These are phyloP conservation scores for Branchinecta sandiegonensis DNA, from an alignment of 2,888 invertebrate species.

Conservation along the genomic window DNA sequence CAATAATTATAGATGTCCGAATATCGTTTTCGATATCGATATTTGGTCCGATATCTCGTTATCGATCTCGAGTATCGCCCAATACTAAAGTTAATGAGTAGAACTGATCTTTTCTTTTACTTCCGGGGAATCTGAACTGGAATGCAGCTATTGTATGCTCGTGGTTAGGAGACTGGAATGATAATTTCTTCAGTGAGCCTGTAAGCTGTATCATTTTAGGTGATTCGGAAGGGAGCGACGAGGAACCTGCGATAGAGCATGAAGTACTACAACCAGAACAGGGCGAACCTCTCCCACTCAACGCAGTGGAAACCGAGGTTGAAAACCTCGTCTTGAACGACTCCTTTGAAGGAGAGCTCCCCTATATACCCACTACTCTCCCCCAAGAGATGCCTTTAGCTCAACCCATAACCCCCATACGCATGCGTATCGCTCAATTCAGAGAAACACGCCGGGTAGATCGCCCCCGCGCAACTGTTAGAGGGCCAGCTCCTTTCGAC, in stretches of 20 bases:
- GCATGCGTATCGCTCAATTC: conserved; percentile 40
- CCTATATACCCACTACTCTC: conserved; percentile 76
- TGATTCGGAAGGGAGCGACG: conserved; percentile 2
- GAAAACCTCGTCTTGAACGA: conserved; percentile 53
- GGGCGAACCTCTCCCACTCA: neutral
- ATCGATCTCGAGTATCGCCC: too few species aligned
- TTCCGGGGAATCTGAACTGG: too few species aligned
- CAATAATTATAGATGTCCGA: too few species aligned
- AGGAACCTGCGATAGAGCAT: neutral
- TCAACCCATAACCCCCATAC: conserved; percentile 63
- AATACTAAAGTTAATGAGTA: too few species aligned
- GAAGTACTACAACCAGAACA: neutral
- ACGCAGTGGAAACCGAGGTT: conserved; percentile 25
- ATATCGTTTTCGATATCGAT: too few species aligned
- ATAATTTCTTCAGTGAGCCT: too few species aligned
- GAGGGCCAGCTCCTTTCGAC: conserved; percentile 53
- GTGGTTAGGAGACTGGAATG: too few species aligned
- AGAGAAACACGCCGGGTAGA: conserved; percentile 52
- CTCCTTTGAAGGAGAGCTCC: conserved; percentile 66
- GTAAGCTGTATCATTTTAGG: neutral
- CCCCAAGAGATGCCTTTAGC: conserved; percentile 69
- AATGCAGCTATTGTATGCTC: too few species aligned
- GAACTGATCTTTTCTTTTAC: too few species aligned
- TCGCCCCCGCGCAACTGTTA: conserved; percentile 56
- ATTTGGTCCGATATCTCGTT: too few species aligned